Conservation (phyloP, 2,797 vertebrate species). For the Astyanax mexicanus region DNA sequence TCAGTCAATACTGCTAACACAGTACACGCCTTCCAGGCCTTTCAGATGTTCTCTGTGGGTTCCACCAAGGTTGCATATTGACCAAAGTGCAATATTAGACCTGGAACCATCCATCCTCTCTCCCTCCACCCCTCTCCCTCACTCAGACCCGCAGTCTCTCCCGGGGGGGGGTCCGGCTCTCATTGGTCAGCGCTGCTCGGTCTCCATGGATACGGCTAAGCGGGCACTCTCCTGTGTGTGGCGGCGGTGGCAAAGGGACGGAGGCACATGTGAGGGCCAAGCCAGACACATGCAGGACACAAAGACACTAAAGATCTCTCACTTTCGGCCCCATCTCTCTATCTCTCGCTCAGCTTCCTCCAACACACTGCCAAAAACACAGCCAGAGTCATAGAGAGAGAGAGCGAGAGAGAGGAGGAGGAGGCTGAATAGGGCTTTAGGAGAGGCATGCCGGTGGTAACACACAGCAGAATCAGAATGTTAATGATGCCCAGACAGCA, state of each 20-base stretch:
- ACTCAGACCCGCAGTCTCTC: conserved; percentile 59
- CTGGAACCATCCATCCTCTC: conserved; percentile 18
- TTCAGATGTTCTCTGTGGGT: conserved; percentile 1
- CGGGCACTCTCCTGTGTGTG: conserved; percentile 50
- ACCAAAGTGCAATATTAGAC: conserved; percentile 33
- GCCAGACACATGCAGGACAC: conserved; percentile 65
- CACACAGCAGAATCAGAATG: conserved; percentile 58
- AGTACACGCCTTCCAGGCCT: conserved; percentile 33
- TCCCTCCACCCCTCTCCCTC: conserved; percentile 27
- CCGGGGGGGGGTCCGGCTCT: conserved; percentile 62
- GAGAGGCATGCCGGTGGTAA: conserved; percentile 45
- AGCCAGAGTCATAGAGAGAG: conserved; percentile 29
- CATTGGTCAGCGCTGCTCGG: conserved; percentile 57
- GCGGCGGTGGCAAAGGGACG: conserved; percentile 63
- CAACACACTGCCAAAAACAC: conserved; percentile 52
- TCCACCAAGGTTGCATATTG: conserved; percentile 38
- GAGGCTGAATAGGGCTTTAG: conserved; percentile 53
- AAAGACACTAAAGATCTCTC: conserved; percentile 64
- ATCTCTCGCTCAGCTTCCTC: conserved; percentile 49
- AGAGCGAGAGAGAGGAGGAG: conserved; percentile 47
- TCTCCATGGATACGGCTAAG: conserved; percentile 75
- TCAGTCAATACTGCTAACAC: conserved; percentile 35
- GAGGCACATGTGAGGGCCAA: conserved; percentile 68
- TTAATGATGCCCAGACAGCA: conserved; percentile 57
- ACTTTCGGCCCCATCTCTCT: conserved; percentile 48